Percentiles rank a stretch among this genome's conserved stretches.
Evolutionary conservation across 2,888 invertebrate genomes (phyloP).

Genomic region (Polietes domitor): DNA sequence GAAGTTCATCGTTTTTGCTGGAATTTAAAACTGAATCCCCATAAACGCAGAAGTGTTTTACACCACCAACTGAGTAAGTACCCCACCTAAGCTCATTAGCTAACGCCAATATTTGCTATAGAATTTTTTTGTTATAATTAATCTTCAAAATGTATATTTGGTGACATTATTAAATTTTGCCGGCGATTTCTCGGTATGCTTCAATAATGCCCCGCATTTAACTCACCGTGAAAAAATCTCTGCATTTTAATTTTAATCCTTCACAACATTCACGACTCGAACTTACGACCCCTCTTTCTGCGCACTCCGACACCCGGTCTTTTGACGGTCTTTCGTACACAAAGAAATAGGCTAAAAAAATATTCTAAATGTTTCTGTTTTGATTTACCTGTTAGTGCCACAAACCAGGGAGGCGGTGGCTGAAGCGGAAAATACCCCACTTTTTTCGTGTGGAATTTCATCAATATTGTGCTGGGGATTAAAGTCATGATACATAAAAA

Average conservation of each 20-base stretch:
- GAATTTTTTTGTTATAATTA: slow-evolving; percentile 17
- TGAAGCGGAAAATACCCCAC: not conserved
- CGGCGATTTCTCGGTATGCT: not conserved
- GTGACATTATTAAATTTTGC: slow-evolving; percentile 9
- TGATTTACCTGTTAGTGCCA: slow-evolving; percentile 19
- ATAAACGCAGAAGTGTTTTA: too few species aligned
- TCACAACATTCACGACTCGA: not conserved
- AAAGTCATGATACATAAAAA: slow-evolving; percentile 41
- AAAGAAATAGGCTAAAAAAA: not conserved
- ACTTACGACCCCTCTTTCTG: slow-evolving; percentile 1
- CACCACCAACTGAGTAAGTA: too few species aligned
- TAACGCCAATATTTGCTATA: slow-evolving; percentile 13
- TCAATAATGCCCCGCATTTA: not conserved
- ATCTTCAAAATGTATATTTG: slow-evolving; percentile 20
- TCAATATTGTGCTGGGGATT: slow-evolving; percentile 33
- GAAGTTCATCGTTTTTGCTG: too few species aligned
- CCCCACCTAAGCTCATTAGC: not conserved
- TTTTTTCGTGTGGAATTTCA: slow-evolving; percentile 11
- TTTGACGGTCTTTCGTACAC: not conserved
- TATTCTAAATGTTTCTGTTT: slow-evolving; percentile 21
- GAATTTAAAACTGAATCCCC: too few species aligned
- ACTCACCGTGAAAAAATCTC: slow-evolving; percentile 8
- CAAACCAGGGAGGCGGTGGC: not conserved
- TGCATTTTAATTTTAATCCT: slow-evolving; percentile 21
- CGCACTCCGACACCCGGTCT: too few species aligned